Conservation (phyloP, 2,797 vertebrate species). For the Stomatorhinus walkeri region DNA sequence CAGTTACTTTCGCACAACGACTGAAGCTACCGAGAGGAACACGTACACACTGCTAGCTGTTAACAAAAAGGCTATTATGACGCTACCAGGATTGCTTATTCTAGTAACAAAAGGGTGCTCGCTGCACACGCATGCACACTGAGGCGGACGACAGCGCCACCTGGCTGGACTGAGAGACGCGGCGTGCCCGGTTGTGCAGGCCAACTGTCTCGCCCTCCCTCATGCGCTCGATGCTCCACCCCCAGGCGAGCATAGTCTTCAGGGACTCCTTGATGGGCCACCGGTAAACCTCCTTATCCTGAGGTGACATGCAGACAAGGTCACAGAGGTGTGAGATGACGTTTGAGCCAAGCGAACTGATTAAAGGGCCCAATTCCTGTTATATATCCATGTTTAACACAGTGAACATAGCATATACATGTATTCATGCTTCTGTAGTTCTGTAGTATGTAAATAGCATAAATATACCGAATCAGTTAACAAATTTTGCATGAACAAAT, state of each 20-base stretch:
- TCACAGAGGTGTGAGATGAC: not conserved
- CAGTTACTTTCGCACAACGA: not conserved
- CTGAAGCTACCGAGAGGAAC: not conserved
- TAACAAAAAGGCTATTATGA: not conserved
- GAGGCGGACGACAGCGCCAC: slow-evolving; percentile 44
- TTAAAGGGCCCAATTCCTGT: not conserved
- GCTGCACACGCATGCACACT: not conserved
- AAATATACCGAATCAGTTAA: not conserved
- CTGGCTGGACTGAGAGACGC: slow-evolving; percentile 88
- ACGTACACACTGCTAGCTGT: not conserved
- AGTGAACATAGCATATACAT: not conserved
- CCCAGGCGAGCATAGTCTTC: slow-evolving; percentile 89
- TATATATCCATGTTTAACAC: not conserved
- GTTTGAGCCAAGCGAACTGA: not conserved
- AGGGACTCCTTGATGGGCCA: slow-evolving; percentile 84
- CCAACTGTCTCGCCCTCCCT: slow-evolving; percentile 78
- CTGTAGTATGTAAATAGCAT: not conserved
- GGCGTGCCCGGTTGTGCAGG: slow-evolving; percentile 72
- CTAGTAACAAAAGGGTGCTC: not conserved
- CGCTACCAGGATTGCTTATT: not conserved
- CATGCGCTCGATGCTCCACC: slow-evolving; percentile 82
- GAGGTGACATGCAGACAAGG: not conserved
- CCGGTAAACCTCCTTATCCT: slow-evolving; percentile 90
- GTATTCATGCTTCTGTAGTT: not conserved
- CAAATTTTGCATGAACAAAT: not conserved